Conservation (phyloP, 2,113 vertebrate species). For the Fregetta grallaria region DNA sequence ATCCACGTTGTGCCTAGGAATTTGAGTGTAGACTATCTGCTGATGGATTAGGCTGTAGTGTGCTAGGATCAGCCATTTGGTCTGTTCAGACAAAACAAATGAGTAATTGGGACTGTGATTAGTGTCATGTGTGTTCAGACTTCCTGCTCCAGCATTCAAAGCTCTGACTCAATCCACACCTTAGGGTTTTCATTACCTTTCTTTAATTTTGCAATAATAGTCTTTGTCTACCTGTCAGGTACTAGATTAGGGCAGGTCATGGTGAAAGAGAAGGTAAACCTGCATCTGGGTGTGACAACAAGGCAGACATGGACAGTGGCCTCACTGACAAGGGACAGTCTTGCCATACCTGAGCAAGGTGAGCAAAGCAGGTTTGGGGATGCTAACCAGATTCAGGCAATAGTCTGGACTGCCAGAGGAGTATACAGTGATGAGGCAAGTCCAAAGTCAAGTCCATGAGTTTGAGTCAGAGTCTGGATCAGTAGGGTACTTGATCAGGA, state of each 20-base stretch:
- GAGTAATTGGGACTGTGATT: fast-evolving
- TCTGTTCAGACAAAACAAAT: not conserved
- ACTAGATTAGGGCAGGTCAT: not conserved
- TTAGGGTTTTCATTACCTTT: not conserved
- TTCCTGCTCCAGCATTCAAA: not conserved
- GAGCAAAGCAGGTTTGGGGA: not conserved
- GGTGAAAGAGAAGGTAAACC: not conserved
- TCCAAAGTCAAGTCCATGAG: not conserved
- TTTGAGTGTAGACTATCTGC: not conserved
- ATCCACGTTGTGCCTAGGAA: fast-evolving
- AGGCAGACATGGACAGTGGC: not conserved
- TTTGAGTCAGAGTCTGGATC: not conserved
- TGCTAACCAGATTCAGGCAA: not conserved
- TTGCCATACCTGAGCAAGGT: not conserved
- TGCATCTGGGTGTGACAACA: fast-evolving
- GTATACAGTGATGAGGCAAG: not conserved
- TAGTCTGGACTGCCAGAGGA: not conserved
- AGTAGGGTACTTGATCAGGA: not conserved
- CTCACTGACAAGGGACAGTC: not conserved
- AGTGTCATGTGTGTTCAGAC: not conserved
- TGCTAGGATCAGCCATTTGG: not conserved
- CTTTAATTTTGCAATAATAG: not conserved
- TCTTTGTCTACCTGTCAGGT: not conserved
- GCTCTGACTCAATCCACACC: not conserved
- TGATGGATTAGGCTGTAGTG: not conserved